Conservation (phyloP, 2,113 vertebrate genomes). For the Ammodytes marinus region DNA sequence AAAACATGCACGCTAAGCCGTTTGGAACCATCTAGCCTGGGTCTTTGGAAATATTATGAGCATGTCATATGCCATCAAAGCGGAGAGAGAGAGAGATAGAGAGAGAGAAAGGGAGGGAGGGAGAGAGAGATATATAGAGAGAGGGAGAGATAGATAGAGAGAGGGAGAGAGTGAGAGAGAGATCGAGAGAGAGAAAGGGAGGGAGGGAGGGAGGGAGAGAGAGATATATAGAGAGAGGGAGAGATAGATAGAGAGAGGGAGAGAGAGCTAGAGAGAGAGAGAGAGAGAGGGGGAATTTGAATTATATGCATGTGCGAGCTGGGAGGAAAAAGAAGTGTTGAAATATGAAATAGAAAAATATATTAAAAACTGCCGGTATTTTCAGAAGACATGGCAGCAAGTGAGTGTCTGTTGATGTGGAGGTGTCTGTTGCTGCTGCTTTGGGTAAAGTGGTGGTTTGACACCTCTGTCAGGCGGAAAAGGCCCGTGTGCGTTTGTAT, state of each 20-base stretch:
- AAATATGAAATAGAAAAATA: constrained; percentile 3
- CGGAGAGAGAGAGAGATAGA: not conserved
- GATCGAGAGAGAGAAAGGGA: no score
- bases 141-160: no score
- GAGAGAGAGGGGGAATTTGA: constrained; percentile 20
- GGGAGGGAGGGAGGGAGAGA: not conserved
- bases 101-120: no score
- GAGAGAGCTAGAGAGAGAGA: no score
- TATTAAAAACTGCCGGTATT: not conserved
- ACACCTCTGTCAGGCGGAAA: constrained; percentile 53
- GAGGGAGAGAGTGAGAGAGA: no score
- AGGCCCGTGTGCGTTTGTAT: not conserved
- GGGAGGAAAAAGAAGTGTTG: constrained; percentile 1
- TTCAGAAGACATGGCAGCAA: constrained; percentile 45
- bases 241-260: no score
- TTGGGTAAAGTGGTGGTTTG: constrained; percentile 59
- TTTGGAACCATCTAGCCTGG: constrained; percentile 54
- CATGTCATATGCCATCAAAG: constrained; percentile 57
- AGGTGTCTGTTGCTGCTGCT: constrained; percentile 23
- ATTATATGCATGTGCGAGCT: constrained; percentile 14
- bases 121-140: no score
- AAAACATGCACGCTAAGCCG: constrained; percentile 62
- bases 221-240: no score
- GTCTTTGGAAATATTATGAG: constrained; percentile 56
- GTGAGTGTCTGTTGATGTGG: constrained; percentile 39